Base-by-base conservation (phyloP, 2,888 invertebrate genomes). In the Patella depressa region DNA sequence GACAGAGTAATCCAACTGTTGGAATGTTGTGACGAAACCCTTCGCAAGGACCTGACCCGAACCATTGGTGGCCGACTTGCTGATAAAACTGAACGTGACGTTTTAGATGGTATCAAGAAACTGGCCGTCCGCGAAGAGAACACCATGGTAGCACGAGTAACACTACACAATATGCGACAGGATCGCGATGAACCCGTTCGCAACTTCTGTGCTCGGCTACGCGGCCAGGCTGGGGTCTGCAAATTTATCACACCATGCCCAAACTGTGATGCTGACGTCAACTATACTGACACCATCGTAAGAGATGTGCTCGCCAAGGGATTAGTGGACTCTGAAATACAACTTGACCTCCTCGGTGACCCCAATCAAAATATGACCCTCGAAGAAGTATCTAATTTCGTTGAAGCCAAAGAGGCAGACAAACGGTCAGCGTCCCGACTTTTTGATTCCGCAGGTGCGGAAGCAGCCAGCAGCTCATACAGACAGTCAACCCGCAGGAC, bases 81-180 rank as follows among this genome's bases (percentile, higher is more conserved):
- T 57, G 69, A 79, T 12, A 82, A 79, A 53, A 76, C 78, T 15
- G 79, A 75, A 15, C 72, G 80, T 9, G 81, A 17, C 74, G 78
- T 84, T 14, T 72, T 83, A 15, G 71, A 54, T 7, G 78, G 76
- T 75, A 81, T 82, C 53, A 78, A 79, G 29, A 77, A 45, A 24
- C 77, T 83, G 19, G 82, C 85, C 70, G 82, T 84, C 12, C 75
- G 81, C n/a, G 73, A 80, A 57, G 81, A 83, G 73, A 84, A 84
- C 70, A 76, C 76, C 24, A 83, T 81, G 81, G 82, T 84, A 12
- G 81, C 81, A 14, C 73, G 80, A 53, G 77, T 82, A 9, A 69
- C 74, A 1, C 76, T 81, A 15, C 78, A 81, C 17, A 77, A 82
- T 24, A 82, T 80, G 0, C 82, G 80, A n/a, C 81, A 82, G 55